Base-by-base conservation (phyloP, 2,888 invertebrate genomes). In the Bellardia bayeri region DNA sequence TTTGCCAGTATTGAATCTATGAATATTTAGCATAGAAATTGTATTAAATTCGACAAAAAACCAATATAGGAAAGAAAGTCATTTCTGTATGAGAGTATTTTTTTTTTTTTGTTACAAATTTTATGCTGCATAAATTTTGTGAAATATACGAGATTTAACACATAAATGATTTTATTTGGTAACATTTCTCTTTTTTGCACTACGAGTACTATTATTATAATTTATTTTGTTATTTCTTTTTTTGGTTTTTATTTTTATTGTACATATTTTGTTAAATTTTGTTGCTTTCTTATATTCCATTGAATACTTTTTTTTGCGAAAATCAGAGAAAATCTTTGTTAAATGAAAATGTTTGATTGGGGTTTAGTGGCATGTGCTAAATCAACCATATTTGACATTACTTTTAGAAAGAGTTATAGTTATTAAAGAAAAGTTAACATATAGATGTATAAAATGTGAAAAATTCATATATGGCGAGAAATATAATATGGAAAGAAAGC, bases 121-220 rank as follows among this genome's bases (percentile, higher is more conserved):
- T 87, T 85, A 87, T 87, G 87, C 87, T 79, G 87, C 87, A 87
- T 87, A 87, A 87, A 87, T 87, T 87, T 87, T 85, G 84, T 87
- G 87, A 87, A 82, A 87, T 87, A 87, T 87, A 68, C 68, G 74
- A 87, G 84, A 87, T 87, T 87, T 87, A 85, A 87, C 87, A 87
- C 87, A 87, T 87, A 87, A 87, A 87, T 87, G 87, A 87, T 87
- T 87, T 87, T 74, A 82, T 87, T 87, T 84, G 49, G 66, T 61
- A 79, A 72, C 68, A 82, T 79, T 84, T 87, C 45, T 30, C 45
- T 40, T 30, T 51, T 30, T 49, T 69, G n/a, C 11, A n/a, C n/a
- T n/a, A 63, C 14, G 2, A 72, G 14, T 80, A 16, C 71, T 49
- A 76, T 81, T 87, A 58, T 69, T 75, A 51, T 68, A 81, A 83